These are phyloP conservation scores for Morone saxatilis DNA, from an alignment of 2,113 vertebrate genomes.

Conservation along the genomic window DNA sequence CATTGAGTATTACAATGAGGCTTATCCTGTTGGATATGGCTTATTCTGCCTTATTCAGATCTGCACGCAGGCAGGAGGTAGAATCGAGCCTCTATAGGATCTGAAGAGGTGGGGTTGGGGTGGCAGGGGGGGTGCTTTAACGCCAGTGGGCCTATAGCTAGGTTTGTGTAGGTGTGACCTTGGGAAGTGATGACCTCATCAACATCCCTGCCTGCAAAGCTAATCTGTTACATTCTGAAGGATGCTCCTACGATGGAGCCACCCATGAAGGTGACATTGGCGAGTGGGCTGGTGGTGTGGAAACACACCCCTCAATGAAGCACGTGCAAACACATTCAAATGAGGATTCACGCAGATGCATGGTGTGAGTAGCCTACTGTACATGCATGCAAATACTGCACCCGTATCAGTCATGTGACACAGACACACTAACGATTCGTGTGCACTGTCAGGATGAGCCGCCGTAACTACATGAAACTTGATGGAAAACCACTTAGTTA, in stretches of 20 bases:
- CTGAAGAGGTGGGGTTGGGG: constrained; percentile 30
- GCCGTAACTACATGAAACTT: constrained; percentile 21
- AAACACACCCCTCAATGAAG: constrained; percentile 36
- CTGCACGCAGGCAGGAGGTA: constrained; percentile 48
- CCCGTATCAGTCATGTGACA: background rate
- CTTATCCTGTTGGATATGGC: constrained; percentile 58
- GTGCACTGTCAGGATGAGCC: background rate
- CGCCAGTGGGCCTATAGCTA: constrained; percentile 52
- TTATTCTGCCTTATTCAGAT: constrained; percentile 66
- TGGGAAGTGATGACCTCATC: constrained; percentile 84
- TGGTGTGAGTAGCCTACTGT: background rate
- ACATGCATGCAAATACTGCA: constrained; percentile 41
- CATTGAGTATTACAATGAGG: constrained; percentile 38
- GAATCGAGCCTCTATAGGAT: constrained; percentile 51
- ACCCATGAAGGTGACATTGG: constrained; percentile 84
- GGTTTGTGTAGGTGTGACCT: constrained; percentile 77
- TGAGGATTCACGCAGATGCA: constrained; percentile 28
- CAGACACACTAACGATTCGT: background rate
- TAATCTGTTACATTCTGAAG: constrained; percentile 83
- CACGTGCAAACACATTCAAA: constrained; percentile 54
- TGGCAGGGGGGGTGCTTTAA: constrained; percentile 20
- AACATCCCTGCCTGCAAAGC: constrained; percentile 81
- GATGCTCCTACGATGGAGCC: constrained; percentile 79
- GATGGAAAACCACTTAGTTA: background rate
- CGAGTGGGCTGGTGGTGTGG: constrained; percentile 55